These are phyloP conservation scores for Anthopleura sola DNA, from an alignment of 64 coral and sea anemone genomes.

Conservation along the genomic window DNA sequence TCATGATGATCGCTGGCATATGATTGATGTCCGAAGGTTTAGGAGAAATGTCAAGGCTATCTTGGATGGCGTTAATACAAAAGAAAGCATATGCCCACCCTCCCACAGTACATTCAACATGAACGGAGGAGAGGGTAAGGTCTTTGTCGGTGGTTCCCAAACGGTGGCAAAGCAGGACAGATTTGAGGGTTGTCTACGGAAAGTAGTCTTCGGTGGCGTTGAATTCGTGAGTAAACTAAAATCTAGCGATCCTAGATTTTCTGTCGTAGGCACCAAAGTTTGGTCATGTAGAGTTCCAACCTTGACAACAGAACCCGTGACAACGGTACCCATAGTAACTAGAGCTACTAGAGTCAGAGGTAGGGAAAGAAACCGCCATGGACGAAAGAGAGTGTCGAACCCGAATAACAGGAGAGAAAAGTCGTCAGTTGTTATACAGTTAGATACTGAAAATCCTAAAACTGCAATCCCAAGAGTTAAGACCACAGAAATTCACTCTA, in stretches of 20 bases:
- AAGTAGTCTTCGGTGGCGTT: neutral
- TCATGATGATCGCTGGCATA: neutral
- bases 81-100: slow-evolving; percentile 2
- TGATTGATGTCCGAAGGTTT: neutral
- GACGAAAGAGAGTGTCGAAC: neutral
- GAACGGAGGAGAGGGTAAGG: slow-evolving; percentile 15
- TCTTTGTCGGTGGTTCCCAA: neutral
- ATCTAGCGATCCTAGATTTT: neutral
- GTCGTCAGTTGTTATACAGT: neutral
- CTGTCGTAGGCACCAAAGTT: neutral
- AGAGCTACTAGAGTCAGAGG: neutral
- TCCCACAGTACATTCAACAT: slow-evolving; percentile 16
- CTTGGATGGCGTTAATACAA: neutral
- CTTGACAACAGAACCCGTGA: neutral
- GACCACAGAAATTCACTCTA: neutral
- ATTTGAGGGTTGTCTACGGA: neutral
- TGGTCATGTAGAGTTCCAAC: neutral
- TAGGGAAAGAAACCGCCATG: neutral
- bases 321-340: neutral
- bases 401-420: neutral
- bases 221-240: slow-evolving; percentile 20
- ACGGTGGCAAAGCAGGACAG: neutral
- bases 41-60: neutral
- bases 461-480: neutral
- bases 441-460: neutral